Evolutionary conservation across 2,888 invertebrate species (phyloP).

Genomic region (Dermolepida albohirtum): DNA sequence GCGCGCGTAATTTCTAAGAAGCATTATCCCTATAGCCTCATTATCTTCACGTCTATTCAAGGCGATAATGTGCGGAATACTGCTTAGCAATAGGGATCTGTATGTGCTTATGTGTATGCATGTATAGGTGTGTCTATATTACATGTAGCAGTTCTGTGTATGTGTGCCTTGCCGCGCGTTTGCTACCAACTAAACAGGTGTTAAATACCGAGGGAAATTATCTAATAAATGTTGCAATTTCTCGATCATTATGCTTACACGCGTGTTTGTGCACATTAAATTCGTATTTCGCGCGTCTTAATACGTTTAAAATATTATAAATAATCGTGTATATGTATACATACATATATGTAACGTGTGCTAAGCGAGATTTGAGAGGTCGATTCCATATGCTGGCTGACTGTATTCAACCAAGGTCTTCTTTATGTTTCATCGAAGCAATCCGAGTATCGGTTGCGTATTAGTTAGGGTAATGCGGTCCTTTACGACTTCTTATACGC

Average conservation of each 20-base stretch:
- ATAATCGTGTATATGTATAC: not conserved
- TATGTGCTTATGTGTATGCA: no score
- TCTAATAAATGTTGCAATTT: slow-evolving; percentile 42
- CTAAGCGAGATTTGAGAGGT: slow-evolving; percentile 16
- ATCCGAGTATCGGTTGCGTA: slow-evolving; percentile 8
- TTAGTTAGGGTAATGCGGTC: slow-evolving; percentile 16
- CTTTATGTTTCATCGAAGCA: slow-evolving; percentile 5
- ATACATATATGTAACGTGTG: not conserved
- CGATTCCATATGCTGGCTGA: not conserved
- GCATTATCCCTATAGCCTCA: slow-evolving; percentile 48
- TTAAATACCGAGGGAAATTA: slow-evolving; percentile 41
- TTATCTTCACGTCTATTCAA: slow-evolving; percentile 42
- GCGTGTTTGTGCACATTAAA: slow-evolving; percentile 15
- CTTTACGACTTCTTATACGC: slow-evolving; percentile 21
- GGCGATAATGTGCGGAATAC: slow-evolving; percentile 27
- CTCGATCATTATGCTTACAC: slow-evolving; percentile 23
- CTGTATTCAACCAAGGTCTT: slow-evolving; percentile 10
- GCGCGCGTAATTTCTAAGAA: slow-evolving; percentile 45
- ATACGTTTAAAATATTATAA: slow-evolving; percentile 29
- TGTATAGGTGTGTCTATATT: no score
- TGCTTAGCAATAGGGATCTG: no score
- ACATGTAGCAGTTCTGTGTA: no score
- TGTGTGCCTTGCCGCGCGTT: slow-evolving; percentile 3
- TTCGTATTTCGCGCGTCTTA: slow-evolving; percentile 17
- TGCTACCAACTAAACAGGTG: slow-evolving; percentile 39